A percentile compares a stretch with the other conserved stretches of the same genome.
Conservation (phyloP, 2,797 vertebrate genomes). For the Pangasius djambal region DNA sequence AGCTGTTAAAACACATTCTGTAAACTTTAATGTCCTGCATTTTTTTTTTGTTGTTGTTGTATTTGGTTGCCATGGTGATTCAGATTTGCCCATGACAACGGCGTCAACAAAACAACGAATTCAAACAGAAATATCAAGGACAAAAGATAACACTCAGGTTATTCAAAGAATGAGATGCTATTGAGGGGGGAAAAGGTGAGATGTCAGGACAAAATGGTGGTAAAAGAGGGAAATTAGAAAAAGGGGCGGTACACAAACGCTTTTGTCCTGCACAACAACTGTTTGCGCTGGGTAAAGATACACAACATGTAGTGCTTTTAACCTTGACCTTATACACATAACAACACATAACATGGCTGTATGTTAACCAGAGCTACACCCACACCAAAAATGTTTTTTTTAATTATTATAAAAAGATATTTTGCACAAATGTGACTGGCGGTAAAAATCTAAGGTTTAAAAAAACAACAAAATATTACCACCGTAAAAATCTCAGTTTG, state of each 20-base stretch:
- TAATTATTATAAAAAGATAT: not conserved
- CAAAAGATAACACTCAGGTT: not conserved
- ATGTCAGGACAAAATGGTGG: not conserved
- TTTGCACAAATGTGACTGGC: not conserved
- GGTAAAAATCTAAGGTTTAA: not conserved
- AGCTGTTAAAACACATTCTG: conserved; percentile 34
- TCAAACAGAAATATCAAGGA: conserved; percentile 26
- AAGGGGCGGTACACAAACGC: not conserved
- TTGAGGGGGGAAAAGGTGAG: not conserved
- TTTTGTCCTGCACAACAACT: not conserved
- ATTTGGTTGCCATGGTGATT: conserved; percentile 36
- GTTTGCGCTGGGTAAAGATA: not conserved
- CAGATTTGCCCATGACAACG: conserved; percentile 21
- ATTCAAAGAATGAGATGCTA: not conserved
- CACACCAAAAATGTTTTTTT: not conserved
- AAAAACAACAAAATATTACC: no score
- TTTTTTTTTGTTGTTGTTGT: conserved; percentile 8
- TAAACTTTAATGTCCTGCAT: not conserved
- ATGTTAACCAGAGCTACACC: not conserved
- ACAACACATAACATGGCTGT: not conserved
- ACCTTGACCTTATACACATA: not conserved
- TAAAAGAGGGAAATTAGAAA: not conserved
- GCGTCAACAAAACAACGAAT: conserved; percentile 9
- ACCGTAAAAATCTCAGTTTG: no score
- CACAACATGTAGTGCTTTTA: not conserved